Base-by-base conservation (phyloP, 2,888 invertebrate genomes). In the Camptogramma bilineatum region DNA sequence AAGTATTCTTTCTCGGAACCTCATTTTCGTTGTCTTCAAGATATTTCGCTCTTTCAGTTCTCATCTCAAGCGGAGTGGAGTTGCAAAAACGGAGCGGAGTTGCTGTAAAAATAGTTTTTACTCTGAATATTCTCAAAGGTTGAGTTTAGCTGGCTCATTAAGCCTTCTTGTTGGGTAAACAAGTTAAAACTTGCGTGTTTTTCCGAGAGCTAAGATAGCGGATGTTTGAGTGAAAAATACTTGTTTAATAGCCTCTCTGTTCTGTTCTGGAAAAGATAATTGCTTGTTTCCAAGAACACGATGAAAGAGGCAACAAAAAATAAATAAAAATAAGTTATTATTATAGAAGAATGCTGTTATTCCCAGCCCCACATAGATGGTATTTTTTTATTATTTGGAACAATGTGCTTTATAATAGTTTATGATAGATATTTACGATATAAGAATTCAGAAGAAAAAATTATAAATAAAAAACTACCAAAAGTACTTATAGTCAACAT, bases 141-240 rank as follows among this genome's bases (percentile, higher is more conserved):
- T 18, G 58, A 64, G 63, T 63, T 55, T 55, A 52, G 59, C 64
- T 24, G 63, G 63, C 68, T 69, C 71, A 69, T 71, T 69, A 69
- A 48, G 66, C 58, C 52, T 66, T 68, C 67, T 68, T 69, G 71
- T 71, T 62, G 60, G 54, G 64, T 68, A 69, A 69, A 66, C 65
- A 69, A 64, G 68, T 66, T 63, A 47, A 62, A 64, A 64, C 52
- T 58, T 61, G 50, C 53, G 31, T 16, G 46, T 66, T 66, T 64
- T 62, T 58, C 58, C 54, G n/a, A n/a, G n/a, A n/a, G n/a, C n/a
- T n/a, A 17, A 52, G 18, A 28, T 54, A 44, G 50, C 46, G 21
- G 48, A 42, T 31, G 24, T 18, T 50, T 21, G 28, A 28, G 18
- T 42, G 16, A 28, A 24, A 54, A 28, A 51, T 51, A 19, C 17